Percentiles rank a stretch among this genome's conserved stretches.
These are phyloP conservation scores for Ctenoplectra terminalis DNA, from an alignment of 1,140 invertebrate genomes.

Conservation along the genomic window DNA sequence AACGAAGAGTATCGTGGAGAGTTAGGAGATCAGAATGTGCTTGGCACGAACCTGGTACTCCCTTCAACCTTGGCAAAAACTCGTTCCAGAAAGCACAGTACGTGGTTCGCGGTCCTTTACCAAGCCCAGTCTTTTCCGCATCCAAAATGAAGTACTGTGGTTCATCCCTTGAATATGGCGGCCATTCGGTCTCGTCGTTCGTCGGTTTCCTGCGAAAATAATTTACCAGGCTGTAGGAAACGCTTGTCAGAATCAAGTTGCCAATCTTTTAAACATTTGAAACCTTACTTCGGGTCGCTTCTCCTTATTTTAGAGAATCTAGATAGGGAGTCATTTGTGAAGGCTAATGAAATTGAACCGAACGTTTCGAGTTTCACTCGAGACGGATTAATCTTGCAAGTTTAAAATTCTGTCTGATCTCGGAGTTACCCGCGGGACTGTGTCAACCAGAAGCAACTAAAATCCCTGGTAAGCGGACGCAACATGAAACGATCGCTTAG, in stretches of 20 bases:
- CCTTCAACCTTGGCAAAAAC: constrained; percentile 93
- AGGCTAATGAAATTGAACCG: no score
- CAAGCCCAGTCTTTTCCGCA: constrained; percentile 88
- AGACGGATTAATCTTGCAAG: no score
- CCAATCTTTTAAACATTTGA: no score
- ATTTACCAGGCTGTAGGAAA: constrained; percentile 1
- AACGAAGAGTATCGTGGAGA: background rate
- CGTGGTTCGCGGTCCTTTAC: constrained; percentile 91
- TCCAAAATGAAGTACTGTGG: constrained; percentile 96
- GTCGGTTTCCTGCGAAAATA: constrained; percentile 89
- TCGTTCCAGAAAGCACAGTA: constrained; percentile 98
- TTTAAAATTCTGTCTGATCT: constrained; percentile 1
- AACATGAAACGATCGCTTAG: background rate
- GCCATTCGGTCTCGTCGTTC: constrained; percentile 92
- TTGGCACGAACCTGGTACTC: constrained; percentile 85
- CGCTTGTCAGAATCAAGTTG: background rate
- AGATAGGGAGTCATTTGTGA: no score
- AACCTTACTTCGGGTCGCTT: background rate
- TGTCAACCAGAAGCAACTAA: background rate
- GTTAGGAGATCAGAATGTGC: background rate
- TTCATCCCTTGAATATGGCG: constrained; percentile 91
- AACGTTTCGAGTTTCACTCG: background rate
- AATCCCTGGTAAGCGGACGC: background rate
- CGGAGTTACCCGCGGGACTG: background rate
- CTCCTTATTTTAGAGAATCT: no score